Base-by-base conservation (phyloP, 2,888 invertebrate species). In the Hydrotaea cyrtoneurina region DNA sequence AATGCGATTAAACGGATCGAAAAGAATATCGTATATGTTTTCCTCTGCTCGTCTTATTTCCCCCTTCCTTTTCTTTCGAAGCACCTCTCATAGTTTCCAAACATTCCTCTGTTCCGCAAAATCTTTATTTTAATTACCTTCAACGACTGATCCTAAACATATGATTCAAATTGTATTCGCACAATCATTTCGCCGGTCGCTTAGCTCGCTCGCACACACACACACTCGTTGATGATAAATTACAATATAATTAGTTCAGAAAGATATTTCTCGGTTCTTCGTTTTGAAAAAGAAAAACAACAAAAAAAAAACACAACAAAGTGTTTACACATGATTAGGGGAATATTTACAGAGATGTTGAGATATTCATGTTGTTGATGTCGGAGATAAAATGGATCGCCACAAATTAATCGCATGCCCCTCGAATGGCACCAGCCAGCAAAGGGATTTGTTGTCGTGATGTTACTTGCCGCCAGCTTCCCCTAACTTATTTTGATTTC, bases 381-480 rank as follows among this genome's bases (percentile, higher is more conserved):
- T 73, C 77, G 71, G 21, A 71, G 71, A 85, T 82, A 79, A 62
- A 55, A 82, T 53, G 72, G 72, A 79, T 82, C 53, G 73, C 78
- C 82, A 82, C 79, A 77, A 79, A 79, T 82, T 85, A 85, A 82
- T 85, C 81, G 73, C 76, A 66, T 82, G 76, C 71, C n/a, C n/a
- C 76, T 79, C 78, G 69, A 75, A 46, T 53, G 55, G 39, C 53
- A 77, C 73, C 72, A 43, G 66, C 71, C 19, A 78, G 26, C 26
- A 71, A 78, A 77, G 77, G 3, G 80, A 78, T 75, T 83, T 64
- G 36, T 71, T 73, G 21, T 26, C 53, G 5, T 17, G 11, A 7
- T 10, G 23, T 39, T 53, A 0, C 5, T 5, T 5, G 15, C 31
- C 7, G 2, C 7, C 3, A 31, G 31, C 15, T 55, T 64, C 46